Percentiles rank a stretch among this genome's conserved stretches.
These are phyloP conservation scores for Drosophila parabipectinata DNA, from an alignment of 1,140 invertebrate genomes.

Conservation along the genomic window DNA sequence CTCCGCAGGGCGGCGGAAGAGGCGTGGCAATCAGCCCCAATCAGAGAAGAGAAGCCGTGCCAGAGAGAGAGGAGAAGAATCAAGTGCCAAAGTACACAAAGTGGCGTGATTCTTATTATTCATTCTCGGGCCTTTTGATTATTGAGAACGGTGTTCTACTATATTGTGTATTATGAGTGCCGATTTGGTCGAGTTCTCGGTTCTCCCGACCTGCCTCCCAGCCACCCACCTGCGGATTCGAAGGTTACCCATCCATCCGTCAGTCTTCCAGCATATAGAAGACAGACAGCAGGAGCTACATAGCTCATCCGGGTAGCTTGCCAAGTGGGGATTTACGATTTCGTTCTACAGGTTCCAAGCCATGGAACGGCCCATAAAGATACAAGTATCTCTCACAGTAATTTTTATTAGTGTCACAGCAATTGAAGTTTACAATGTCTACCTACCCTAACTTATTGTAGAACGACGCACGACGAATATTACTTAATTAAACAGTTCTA, in stretches of 20 bases:
- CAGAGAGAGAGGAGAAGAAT: constrained; percentile 5
- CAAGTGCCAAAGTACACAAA: constrained; percentile 66
- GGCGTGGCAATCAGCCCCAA: constrained; percentile 27
- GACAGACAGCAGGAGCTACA: too few relatives aligned
- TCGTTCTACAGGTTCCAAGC: too few relatives aligned
- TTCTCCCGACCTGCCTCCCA: neutral
- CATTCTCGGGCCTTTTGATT: constrained; percentile 38
- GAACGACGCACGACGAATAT: neutral
- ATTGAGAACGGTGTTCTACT: constrained; percentile 46
- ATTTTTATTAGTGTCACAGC: neutral
- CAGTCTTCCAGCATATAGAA: too few relatives aligned
- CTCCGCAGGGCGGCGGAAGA: constrained; percentile 14
- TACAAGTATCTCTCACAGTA: neutral
- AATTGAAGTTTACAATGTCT: neutral
- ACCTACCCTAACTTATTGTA: neutral
- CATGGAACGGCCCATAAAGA: too few relatives aligned
- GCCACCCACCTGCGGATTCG: too few relatives aligned
- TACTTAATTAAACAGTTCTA: neutral
- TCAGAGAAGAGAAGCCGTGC: constrained; percentile 4
- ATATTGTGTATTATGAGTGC: constrained; percentile 15
- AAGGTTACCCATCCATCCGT: too few relatives aligned
- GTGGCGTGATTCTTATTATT: constrained; percentile 79
- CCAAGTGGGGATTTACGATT: too few relatives aligned
- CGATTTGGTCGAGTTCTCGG: constrained; percentile 18
- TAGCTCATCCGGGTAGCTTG: too few relatives aligned